These are phyloP conservation scores for Lasioglossum baleicum DNA, from an alignment of 1,140 invertebrate genomes.

Conservation along the genomic window DNA sequence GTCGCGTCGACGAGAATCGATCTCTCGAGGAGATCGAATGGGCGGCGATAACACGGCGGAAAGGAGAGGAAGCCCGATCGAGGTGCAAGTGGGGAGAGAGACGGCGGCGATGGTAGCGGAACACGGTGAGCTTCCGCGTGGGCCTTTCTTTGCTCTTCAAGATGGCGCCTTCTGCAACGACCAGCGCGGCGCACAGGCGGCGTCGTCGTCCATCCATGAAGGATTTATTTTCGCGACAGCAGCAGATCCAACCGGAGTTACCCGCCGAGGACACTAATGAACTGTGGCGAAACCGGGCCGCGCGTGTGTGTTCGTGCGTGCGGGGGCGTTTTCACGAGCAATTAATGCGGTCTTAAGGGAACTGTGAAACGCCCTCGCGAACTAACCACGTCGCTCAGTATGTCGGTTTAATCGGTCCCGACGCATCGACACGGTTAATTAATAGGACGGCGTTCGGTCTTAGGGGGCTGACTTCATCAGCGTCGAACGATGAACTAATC, in stretches of 20 bases:
- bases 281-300: slow-evolving; percentile 60
- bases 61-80: slow-evolving; percentile 15
- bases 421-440: slow-evolving; percentile 44
- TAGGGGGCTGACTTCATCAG: slow-evolving; percentile 14
- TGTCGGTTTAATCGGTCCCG: slow-evolving; percentile 52
- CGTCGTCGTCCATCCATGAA: slow-evolving; percentile 16
- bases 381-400: slow-evolving; percentile 12
- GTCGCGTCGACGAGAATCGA: slow-evolving; percentile 52
- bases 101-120: slow-evolving; percentile 38
- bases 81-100: background rate
- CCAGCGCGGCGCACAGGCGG: slow-evolving; percentile 27
- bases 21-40: slow-evolving; percentile 47
- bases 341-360: slow-evolving; percentile 64
- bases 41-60: slow-evolving; percentile 47
- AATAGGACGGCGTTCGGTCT: slow-evolving; percentile 28
- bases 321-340: slow-evolving; percentile 66
- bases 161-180: slow-evolving; percentile 44
- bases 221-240: slow-evolving; percentile 60
- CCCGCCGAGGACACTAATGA: slow-evolving; percentile 58
- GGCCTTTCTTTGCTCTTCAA: slow-evolving; percentile 56
- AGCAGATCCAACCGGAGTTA: slow-evolving; percentile 57
- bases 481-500: slow-evolving; percentile 14
- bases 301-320: slow-evolving; percentile 20
- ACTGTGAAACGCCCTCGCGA: slow-evolving; percentile 49
- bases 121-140: slow-evolving; percentile 66